Conservation (phyloP, 2,797 vertebrate species). For the Podarcis siculus region DNA sequence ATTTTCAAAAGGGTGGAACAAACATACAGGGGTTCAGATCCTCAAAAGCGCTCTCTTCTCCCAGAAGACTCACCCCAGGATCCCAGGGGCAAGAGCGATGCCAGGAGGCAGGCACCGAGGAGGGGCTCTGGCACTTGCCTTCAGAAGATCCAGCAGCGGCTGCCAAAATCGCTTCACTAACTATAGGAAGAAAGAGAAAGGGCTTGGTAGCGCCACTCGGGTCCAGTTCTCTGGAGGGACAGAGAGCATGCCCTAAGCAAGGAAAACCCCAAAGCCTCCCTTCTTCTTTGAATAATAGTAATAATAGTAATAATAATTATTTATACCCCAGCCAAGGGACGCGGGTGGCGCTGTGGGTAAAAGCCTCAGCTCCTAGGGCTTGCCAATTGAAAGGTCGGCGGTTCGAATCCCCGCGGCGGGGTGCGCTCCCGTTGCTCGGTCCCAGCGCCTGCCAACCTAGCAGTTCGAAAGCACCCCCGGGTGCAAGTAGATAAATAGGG, state of each 20-base stretch:
- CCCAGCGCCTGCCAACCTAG: too few relatives aligned
- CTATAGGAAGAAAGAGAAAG: conserved; percentile 22
- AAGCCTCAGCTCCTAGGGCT: too few relatives aligned
- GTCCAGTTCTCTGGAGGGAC: background rate
- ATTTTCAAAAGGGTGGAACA: background rate
- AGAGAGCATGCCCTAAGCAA: background rate
- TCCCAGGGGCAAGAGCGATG: conserved; percentile 76
- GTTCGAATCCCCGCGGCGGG: too few relatives aligned
- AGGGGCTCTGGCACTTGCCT: conserved; percentile 78
- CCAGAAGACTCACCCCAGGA: conserved; percentile 79
- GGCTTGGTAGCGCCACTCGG: background rate
- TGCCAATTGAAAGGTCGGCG: too few relatives aligned
- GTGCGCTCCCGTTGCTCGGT: too few relatives aligned
- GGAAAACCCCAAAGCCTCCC: background rate
- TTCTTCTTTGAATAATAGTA: background rate
- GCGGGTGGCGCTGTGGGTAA: too few relatives aligned
- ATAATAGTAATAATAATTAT: too few relatives aligned
- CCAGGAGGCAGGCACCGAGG: conserved; percentile 77
- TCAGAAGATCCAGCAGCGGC: conserved; percentile 82
- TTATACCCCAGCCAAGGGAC: too few relatives aligned
- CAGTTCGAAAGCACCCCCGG: too few relatives aligned
- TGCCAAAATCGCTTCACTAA: conserved; percentile 86
- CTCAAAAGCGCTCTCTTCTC: too few relatives aligned
- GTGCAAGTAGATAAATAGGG: too few relatives aligned
- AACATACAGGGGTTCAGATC: background rate